phyloP scores from a whole-genome alignment of 2,888 invertebrate species.

The Allolobophora icterica region DNA sequence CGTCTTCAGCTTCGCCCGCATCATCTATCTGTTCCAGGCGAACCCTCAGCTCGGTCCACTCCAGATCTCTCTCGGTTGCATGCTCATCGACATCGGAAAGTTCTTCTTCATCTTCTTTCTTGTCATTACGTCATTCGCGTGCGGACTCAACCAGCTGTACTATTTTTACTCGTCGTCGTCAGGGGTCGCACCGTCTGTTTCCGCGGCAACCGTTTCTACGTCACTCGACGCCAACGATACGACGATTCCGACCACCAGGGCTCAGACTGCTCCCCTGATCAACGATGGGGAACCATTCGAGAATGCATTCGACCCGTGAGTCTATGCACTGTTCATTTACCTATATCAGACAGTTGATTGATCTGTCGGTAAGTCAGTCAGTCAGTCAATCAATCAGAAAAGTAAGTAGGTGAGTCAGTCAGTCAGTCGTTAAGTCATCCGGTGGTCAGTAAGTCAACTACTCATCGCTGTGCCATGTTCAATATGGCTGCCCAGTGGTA shows the following conservation, averaged over 20 bases:
- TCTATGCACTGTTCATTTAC: not conserved
- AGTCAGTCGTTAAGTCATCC: not conserved
- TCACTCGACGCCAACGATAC: not conserved
- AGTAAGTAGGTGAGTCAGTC: not conserved
- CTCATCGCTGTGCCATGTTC: too few relatives aligned
- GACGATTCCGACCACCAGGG: not conserved
- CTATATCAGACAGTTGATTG: too few relatives aligned
- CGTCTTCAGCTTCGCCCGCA: slow-evolving; percentile 70
- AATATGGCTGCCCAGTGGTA: too few relatives aligned
- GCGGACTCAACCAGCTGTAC: slow-evolving; percentile 77
- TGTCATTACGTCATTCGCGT: slow-evolving; percentile 68
- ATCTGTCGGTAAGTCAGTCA: not conserved
- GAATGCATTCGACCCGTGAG: slow-evolving; percentile 52
- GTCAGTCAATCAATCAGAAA: not conserved
- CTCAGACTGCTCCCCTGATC: not conserved
- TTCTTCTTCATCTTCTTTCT: slow-evolving; percentile 68
- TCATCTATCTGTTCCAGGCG: slow-evolving; percentile 70
- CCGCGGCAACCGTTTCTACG: not conserved
- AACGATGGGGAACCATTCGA: slow-evolving; percentile 41
- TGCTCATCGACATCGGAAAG: slow-evolving; percentile 71
- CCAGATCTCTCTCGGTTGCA: slow-evolving; percentile 69
- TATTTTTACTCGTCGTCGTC: slow-evolving; percentile 66
- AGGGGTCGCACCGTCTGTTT: not conserved
- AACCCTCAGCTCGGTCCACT: slow-evolving; percentile 70
- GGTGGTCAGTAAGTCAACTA: too few relatives aligned